Percentiles rank a stretch among this genome's conserved stretches.
Evolutionary conservation across 2,888 invertebrate species (phyloP).

Genomic region (Phengaris arion): DNA sequence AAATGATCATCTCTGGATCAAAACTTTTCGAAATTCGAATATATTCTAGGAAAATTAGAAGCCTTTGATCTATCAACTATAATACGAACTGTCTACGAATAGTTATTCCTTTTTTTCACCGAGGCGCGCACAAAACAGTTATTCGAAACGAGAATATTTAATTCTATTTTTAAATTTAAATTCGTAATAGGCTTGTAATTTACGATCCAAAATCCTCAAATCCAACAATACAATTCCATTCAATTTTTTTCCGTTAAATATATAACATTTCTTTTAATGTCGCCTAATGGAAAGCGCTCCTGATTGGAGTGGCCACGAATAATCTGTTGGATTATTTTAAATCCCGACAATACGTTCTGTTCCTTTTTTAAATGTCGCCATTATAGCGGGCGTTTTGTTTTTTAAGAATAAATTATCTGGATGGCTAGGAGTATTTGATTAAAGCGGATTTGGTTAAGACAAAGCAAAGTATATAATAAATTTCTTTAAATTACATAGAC

Average conservation of each 20-base stretch:
- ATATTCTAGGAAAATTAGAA: background rate
- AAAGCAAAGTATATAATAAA: constrained; percentile 21
- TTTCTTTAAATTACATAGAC: constrained; percentile 26
- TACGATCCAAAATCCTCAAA: constrained; percentile 17
- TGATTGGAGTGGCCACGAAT: constrained; percentile 45
- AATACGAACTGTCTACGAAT: background rate
- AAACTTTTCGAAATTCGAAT: constrained; percentile 14
- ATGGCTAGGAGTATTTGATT: constrained; percentile 25
- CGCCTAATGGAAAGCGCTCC: constrained; percentile 40
- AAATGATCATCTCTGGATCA: constrained; percentile 1
- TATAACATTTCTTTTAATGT: constrained; percentile 34
- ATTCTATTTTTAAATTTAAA: constrained; percentile 12
- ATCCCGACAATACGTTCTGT: constrained; percentile 35
- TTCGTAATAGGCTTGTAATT: constrained; percentile 19
- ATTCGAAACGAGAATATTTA: constrained; percentile 13
- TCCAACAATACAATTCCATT: constrained; percentile 19
- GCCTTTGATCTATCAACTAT: constrained; percentile 8
- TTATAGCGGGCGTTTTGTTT: constrained; percentile 30
- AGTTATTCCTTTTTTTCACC: background rate
- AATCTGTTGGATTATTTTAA: constrained; percentile 43
- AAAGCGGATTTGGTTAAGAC: constrained; percentile 25
- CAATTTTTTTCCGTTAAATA: constrained; percentile 32
- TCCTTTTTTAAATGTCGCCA: constrained; percentile 33
- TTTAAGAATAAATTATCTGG: constrained; percentile 24
- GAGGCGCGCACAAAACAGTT: background rate